Percentiles rank a stretch among this genome's conserved stretches.
Evolutionary conservation across 2,888 invertebrate genomes (phyloP).

Genomic region (Epistrophella euchroma): DNA sequence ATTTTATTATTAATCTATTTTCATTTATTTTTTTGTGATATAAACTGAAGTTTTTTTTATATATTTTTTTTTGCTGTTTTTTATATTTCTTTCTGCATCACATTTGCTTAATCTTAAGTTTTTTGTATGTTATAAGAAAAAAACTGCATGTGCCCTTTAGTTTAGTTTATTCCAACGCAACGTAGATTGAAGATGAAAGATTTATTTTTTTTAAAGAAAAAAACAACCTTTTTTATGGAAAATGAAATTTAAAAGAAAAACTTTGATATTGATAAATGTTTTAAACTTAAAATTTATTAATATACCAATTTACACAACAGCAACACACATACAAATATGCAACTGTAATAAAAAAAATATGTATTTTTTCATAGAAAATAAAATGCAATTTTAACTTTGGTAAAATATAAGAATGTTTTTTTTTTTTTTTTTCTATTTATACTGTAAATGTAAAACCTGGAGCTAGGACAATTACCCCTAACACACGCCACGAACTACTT

Average conservation of each 20-base stretch:
- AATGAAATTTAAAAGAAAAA: conserved; percentile 20
- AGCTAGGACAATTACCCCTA: too few species aligned
- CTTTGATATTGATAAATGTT: conserved; percentile 65
- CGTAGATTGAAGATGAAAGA: conserved; percentile 42
- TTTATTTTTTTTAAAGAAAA: conserved; percentile 31
- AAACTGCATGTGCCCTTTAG: conserved; percentile 31
- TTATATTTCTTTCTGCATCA: conserved; percentile 25
- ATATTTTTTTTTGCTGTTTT: conserved; percentile 6
- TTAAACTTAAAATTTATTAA: conserved; percentile 60
- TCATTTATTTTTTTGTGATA: conserved; percentile 64
- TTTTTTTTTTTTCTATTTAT: neutral
- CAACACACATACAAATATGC: conserved; percentile 53
- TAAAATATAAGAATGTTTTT: conserved; percentile 27
- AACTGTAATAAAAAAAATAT: conserved; percentile 58
- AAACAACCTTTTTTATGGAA: conserved; percentile 16
- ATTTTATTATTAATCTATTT: conserved; percentile 18
- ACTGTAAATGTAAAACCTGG: too few species aligned
- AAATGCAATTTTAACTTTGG: conserved; percentile 73
- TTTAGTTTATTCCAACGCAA: conserved; percentile 61
- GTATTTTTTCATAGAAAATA: conserved; percentile 75
- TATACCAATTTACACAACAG: conserved; percentile 71
- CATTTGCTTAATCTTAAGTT: conserved; percentile 14
- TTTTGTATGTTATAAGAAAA: neutral
- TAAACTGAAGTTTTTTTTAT: conserved; percentile 32
- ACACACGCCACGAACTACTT: too few species aligned